Evolutionary conservation across 2,888 invertebrate species (phyloP).

Genomic region (Blastobasis adustella): DNA sequence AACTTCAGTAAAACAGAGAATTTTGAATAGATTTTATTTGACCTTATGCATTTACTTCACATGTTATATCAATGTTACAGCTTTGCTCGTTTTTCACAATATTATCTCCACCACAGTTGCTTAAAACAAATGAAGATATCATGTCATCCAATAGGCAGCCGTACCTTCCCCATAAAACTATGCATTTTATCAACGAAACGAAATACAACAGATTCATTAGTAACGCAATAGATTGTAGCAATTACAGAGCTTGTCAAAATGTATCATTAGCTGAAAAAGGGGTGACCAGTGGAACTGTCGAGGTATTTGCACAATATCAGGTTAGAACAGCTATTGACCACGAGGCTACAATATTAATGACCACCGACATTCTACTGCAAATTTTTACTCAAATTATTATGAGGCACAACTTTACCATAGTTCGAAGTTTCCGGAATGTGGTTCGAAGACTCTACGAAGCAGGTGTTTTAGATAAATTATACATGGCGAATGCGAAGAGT

Average conservation of each 20-base stretch:
- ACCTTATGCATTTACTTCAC: constrained; percentile 42
- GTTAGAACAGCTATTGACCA: constrained; percentile 34
- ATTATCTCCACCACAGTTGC: constrained; percentile 33
- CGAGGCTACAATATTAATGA: constrained; percentile 41
- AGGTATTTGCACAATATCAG: constrained; percentile 35
- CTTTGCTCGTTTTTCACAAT: constrained; percentile 52
- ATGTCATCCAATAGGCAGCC: constrained; percentile 33
- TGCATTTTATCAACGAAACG: constrained; percentile 37
- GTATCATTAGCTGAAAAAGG: constrained; percentile 32
- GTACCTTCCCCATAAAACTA: constrained; percentile 28
- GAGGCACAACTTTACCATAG: constrained; percentile 30
- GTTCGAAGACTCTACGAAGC: constrained; percentile 39
- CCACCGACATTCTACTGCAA: constrained; percentile 35
- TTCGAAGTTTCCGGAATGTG: constrained; percentile 25
- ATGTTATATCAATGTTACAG: constrained; percentile 43
- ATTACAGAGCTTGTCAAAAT: constrained; percentile 32
- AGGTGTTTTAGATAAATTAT: constrained; percentile 46
- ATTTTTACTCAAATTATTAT: constrained; percentile 53
- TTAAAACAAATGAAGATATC: constrained; percentile 37
- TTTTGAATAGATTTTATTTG: constrained; percentile 41
- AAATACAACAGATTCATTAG: too few relatives aligned
- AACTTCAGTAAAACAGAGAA: constrained; percentile 40
- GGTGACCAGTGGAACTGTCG: constrained; percentile 35
- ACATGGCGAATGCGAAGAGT: constrained; percentile 31
- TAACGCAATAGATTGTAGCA: constrained; percentile 31